These are phyloP conservation scores for Actinostola sp. DNA, from an alignment of 92 coral and sea anemone genomes.

Conservation along the genomic window DNA sequence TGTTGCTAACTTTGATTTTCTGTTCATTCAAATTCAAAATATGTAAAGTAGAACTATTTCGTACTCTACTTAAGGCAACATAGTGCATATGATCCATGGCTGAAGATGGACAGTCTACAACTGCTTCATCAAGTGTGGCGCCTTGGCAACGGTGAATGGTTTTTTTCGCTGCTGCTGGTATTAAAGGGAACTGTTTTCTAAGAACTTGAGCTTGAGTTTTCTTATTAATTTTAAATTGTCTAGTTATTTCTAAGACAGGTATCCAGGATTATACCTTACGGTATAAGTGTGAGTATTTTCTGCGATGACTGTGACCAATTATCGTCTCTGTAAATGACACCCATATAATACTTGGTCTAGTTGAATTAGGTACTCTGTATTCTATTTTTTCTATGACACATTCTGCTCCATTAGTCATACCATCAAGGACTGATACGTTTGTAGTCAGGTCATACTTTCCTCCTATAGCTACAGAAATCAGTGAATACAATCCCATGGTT, in stretches of 20 bases:
- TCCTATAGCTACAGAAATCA: slow-evolving; percentile 38
- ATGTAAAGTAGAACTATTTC: slow-evolving; percentile 59
- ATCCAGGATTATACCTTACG: slow-evolving; percentile 44
- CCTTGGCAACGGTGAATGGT: slow-evolving; percentile 81
- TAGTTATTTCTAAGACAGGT: slow-evolving; percentile 63
- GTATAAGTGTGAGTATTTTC: slow-evolving; percentile 49
- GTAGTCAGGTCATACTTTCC: slow-evolving; percentile 72
- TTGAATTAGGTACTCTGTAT: slow-evolving; percentile 60
- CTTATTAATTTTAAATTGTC: slow-evolving; percentile 58
- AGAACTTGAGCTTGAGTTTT: slow-evolving; percentile 51
- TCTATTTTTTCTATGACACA: slow-evolving; percentile 55
- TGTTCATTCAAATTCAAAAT: slow-evolving; percentile 69
- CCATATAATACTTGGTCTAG: slow-evolving; percentile 71
- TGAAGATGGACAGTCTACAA: slow-evolving; percentile 62
- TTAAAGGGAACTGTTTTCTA: slow-evolving; percentile 68
- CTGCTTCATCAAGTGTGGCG: slow-evolving; percentile 66
- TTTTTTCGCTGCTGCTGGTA: slow-evolving; percentile 74
- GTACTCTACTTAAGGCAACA: slow-evolving; percentile 65
- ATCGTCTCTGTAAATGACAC: slow-evolving; percentile 50
- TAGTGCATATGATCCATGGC: slow-evolving; percentile 66
- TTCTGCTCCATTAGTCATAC: too few species aligned
- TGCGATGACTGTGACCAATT: slow-evolving; percentile 46
- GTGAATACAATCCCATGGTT: slow-evolving; percentile 60
- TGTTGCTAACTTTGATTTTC: slow-evolving; percentile 55
- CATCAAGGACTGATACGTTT: slow-evolving; percentile 64